Base-by-base conservation (phyloP, 1,140 invertebrate species). In the Anastrepha ludens region DNA sequence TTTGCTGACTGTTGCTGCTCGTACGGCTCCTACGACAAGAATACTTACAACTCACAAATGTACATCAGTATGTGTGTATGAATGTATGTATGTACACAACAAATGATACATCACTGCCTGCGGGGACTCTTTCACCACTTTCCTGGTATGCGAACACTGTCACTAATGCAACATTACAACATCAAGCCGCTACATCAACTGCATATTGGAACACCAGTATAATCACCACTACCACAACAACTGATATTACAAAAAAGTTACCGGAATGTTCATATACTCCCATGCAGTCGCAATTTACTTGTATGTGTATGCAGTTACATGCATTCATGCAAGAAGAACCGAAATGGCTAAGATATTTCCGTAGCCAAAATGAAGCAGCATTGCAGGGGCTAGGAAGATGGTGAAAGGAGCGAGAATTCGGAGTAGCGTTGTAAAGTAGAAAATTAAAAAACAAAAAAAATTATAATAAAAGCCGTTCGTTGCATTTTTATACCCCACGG, bases 271-370 rank as follows among this genome's bases (percentile, higher is more conserved):
- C 41, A n/a, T 39, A 74, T 47, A 74, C 67, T 13, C 4, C 8
- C 60, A 62, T n/a, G 1, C 60, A 47, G 0, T 29, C 29, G 29
- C 29, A 29, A 29, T 29, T 29, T 41, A 74, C 15, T 17, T 17
- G 15, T 11, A 44, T 44, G 15, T 17, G 15, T 70, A 44, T 70
- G 13, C 15, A 44, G 29, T 65, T 39, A 70, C 67, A 44, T 39
- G 39, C 39, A 70, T 41, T 44, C 13, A 7, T 17, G 11, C 39
- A 70, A 39, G 39, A 20, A 13, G 44, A 47, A 17, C 67, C 67
- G 67, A 74, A 74, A 74, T 74, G 39, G 41, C 67, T 74, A 74
- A 74, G 67, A 74, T 74, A 47, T 74, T 74, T 74, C 67, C 41
- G 41, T 6, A 17, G 6, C 67, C 4, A 41, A 67, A 67, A 67